A percentile compares a stretch with the other conserved stretches of the same genome.
Conservation (phyloP, 2,113 vertebrate species). For the western clawed frog (Xenopus tropicalis) region DNA sequence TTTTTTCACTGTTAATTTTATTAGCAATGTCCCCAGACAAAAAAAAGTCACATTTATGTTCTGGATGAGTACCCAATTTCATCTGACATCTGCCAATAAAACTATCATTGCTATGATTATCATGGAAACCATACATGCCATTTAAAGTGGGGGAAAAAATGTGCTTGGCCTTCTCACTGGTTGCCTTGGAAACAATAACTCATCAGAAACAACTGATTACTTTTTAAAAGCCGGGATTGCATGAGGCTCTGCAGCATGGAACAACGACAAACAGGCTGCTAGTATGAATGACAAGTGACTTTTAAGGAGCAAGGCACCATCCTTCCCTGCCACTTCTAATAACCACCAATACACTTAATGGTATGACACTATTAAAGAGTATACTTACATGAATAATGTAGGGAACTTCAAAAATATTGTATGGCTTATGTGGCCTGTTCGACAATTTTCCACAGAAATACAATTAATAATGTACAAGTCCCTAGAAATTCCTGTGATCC, state of each 20-base stretch:
- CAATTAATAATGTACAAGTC: too few relatives aligned
- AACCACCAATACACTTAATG: neutral
- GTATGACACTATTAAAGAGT: too few relatives aligned
- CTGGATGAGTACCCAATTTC: too few relatives aligned
- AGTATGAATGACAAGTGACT: neutral
- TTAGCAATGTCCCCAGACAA: too few relatives aligned
- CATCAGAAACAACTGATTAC: slow-evolving; percentile 15
- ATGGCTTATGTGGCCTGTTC: too few relatives aligned
- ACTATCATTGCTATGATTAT: slow-evolving; percentile 1
- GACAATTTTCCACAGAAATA: too few relatives aligned
- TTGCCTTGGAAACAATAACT: slow-evolving; percentile 24
- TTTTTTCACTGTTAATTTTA: too few relatives aligned
- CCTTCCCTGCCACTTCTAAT: neutral
- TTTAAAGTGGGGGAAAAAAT: neutral
- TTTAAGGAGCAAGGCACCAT: neutral
- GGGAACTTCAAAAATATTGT: too few relatives aligned
- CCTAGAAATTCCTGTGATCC: too few relatives aligned
- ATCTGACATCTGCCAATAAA: neutral
- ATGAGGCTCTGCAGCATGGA: neutral
- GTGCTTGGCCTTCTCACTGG: neutral
- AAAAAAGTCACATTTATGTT: too few relatives aligned
- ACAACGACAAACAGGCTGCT: neutral
- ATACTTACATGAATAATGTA: too few relatives aligned
- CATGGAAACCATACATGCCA: slow-evolving; percentile 4
- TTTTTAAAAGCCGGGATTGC: slow-evolving; percentile 4